Base-by-base conservation (phyloP, 2,888 invertebrate species). In the Tinea trinotella region DNA sequence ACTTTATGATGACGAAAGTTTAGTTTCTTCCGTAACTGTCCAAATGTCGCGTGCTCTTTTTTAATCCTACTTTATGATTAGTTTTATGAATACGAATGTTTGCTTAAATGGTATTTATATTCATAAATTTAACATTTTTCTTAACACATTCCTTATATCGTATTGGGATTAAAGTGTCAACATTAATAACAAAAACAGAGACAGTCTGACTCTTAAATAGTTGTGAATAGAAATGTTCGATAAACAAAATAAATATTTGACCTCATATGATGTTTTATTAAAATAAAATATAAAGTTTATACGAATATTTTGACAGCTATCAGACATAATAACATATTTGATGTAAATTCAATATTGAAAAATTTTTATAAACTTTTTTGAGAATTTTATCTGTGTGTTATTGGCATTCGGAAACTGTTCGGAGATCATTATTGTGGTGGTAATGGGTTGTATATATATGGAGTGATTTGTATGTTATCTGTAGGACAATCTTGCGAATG, bases 181-280 rank as follows among this genome's bases (percentile, higher is more conserved):
- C 46, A 46, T 56, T 46, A 53, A 55, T 46, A 48, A 68, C n/a
- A 70, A 64, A 62, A 20, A 67, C 64, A 62, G 57, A 62, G 60
- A 68, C 69, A 72, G 73, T 76, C 74, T 68, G 75, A 65, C 71
- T 40, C 61, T 58, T 70, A 78, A 78, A 78, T 80, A 75, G 69
- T 40, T 61, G 59, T 70, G 78, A 78, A 78, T 80, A 75, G 69
- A 59, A 78, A 79, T 78, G 60, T 70, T 61, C 64, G 65, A 54
- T 57, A 68, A 68, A 64, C 64, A 63, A 62, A 58, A 64, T 65
- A 66, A 67, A 67, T 69, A 69, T 71, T 71, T 64, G 62, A 66
- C 53, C 20, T 50, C 24, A 50, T 22, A 50, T 4, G 40, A 17
- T n/a, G 22, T 15, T 53, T 9, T 12, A 12, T 19, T 13, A 12